These are phyloP conservation scores for Maconellicoccus hirsutus DNA, from an alignment of 1,140 invertebrate genomes.

Conservation along the genomic window DNA sequence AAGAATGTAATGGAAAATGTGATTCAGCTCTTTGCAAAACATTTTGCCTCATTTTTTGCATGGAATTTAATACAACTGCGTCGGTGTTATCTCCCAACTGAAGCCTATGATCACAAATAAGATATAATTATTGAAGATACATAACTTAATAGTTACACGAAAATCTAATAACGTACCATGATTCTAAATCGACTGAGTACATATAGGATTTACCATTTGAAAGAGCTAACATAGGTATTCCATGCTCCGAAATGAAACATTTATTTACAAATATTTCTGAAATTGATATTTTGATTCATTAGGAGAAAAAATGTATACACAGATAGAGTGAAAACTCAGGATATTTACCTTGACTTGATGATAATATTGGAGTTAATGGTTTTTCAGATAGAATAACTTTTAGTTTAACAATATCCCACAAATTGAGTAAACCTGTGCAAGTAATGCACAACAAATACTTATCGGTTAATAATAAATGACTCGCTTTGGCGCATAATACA, in stretches of 20 bases:
- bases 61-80: slow-evolving; percentile 36
- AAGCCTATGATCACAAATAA: slow-evolving; percentile 34
- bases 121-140: too few species aligned
- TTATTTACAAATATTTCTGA: slow-evolving; percentile 39
- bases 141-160: too few species aligned
- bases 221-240: slow-evolving; percentile 50
- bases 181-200: slow-evolving; percentile 47
- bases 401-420: slow-evolving; percentile 33
- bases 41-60: slow-evolving; percentile 23
- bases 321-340: not conserved
- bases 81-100: slow-evolving; percentile 40
- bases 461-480: slow-evolving; percentile 36
- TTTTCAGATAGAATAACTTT: slow-evolving; percentile 10
- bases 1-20: slow-evolving; percentile 23
- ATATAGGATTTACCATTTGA: slow-evolving; percentile 55
- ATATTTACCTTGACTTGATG: not conserved
- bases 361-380: slow-evolving; percentile 11
- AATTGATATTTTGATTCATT: slow-evolving; percentile 28
- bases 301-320: not conserved
- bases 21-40: slow-evolving; percentile 17
- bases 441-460: slow-evolving; percentile 34
- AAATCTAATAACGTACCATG: slow-evolving; percentile 41
- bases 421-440: slow-evolving; percentile 34
- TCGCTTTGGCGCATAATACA: slow-evolving; percentile 46
- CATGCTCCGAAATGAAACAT: slow-evolving; percentile 45